phyloP scores from a whole-genome alignment of 2,113 vertebrate genomes.

The Podocnemis expansa region DNA sequence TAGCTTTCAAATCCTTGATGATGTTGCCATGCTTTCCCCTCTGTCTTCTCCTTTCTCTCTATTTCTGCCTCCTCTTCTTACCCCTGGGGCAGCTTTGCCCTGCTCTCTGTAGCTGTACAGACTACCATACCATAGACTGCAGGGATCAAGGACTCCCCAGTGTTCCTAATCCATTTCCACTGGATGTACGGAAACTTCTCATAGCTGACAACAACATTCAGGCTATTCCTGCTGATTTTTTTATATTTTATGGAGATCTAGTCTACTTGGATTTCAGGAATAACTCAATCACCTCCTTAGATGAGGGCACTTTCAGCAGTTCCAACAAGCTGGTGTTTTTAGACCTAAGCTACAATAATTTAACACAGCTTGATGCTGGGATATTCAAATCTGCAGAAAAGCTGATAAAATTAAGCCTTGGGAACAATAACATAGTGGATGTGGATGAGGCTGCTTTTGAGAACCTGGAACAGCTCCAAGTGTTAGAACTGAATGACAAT shows the following conservation, averaged over 20 bases:
- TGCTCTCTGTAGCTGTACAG: constrained; percentile 87
- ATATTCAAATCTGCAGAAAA: constrained; percentile 90
- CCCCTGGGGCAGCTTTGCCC: constrained; percentile 82
- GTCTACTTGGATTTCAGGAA: constrained; percentile 96
- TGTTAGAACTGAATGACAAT: constrained; percentile 93
- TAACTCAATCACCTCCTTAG: constrained; percentile 90
- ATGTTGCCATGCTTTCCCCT: constrained; percentile 78
- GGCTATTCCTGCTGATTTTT: constrained; percentile 92
- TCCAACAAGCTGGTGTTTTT: constrained; percentile 93
- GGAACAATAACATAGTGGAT: constrained; percentile 89
- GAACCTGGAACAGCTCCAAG: constrained; percentile 91
- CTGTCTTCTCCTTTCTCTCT: constrained; percentile 69
- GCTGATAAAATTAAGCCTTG: constrained; percentile 90
- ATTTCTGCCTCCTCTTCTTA: constrained; percentile 64
- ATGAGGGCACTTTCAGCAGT: constrained; percentile 92
- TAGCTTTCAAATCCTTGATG: constrained; percentile 68
- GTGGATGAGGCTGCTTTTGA: constrained; percentile 92
- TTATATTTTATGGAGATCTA: constrained; percentile 95
- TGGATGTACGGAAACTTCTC: constrained; percentile 93
- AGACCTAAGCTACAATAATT: constrained; percentile 94
- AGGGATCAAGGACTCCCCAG: constrained; percentile 87
- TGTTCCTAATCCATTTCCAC: constrained; percentile 89
- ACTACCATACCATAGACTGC: constrained; percentile 93
- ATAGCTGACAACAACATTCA: constrained; percentile 93
- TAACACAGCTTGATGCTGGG: constrained; percentile 90